A percentile compares a stretch with the other conserved stretches of the same genome.
Evolutionary conservation across 2,797 vertebrate species (phyloP).

Genomic region (Dipus sagitta): DNA sequence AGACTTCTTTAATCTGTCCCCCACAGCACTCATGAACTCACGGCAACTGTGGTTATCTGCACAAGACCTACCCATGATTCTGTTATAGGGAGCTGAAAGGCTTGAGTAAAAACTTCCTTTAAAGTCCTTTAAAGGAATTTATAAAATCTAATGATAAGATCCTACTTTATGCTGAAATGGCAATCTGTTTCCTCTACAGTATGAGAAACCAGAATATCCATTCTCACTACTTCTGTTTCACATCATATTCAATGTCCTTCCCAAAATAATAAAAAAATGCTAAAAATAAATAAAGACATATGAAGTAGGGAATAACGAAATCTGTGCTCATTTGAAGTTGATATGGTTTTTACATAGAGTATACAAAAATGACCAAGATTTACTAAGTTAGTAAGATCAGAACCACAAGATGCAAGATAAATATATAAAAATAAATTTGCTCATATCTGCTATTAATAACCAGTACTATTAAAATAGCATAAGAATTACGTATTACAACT

Average conservation of each 20-base stretch:
- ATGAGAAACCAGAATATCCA: neutral
- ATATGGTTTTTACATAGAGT: too few relatives aligned
- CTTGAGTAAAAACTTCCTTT: neutral
- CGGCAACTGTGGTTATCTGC: too few relatives aligned
- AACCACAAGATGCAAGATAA: neutral
- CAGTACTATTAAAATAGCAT: neutral
- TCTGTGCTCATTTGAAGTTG: too few relatives aligned
- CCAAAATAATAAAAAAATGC: neutral
- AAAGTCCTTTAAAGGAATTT: neutral
- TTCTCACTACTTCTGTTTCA: neutral
- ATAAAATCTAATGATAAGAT: conserved; percentile 1
- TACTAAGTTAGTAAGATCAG: neutral
- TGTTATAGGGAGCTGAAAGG: too few relatives aligned
- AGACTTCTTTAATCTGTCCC: too few relatives aligned
- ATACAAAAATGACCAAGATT: too few relatives aligned
- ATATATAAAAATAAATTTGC: neutral
- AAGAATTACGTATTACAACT: neutral
- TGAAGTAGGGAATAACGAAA: neutral
- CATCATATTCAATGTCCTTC: neutral
- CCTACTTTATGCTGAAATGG: neutral
- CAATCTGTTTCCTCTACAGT: neutral
- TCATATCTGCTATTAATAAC: neutral
- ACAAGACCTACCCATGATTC: too few relatives aligned
- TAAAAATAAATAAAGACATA: neutral
- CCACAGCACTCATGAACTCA: too few relatives aligned